Evolutionary conservation across 2,888 invertebrate genomes (phyloP).

Genomic region (Thymelicus sylvestris): DNA sequence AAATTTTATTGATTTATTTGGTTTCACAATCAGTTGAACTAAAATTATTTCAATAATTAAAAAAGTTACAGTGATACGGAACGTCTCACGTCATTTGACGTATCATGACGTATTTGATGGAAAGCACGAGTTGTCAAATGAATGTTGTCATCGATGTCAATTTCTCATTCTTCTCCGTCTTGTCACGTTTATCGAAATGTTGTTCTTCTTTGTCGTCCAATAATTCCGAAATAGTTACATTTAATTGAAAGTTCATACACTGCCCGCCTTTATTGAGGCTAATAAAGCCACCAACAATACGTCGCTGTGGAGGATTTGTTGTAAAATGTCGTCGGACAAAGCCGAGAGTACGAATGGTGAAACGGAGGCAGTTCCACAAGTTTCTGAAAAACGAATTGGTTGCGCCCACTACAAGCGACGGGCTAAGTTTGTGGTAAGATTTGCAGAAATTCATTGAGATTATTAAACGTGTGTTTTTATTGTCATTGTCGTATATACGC

Average conservation of each 20-base stretch:
- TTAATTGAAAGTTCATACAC: constrained; percentile 41
- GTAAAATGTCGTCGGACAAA: constrained; percentile 65
- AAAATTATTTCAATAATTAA: background rate
- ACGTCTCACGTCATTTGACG: no score
- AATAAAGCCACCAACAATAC: constrained; percentile 30
- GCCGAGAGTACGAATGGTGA: constrained; percentile 57
- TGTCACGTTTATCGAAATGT: constrained; percentile 45
- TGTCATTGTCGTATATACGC: background rate
- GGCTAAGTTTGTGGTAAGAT: constrained; percentile 93
- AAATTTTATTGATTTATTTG: no score
- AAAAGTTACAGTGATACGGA: background rate
- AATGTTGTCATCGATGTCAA: background rate
- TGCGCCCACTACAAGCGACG: constrained; percentile 94
- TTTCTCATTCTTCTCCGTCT: constrained; percentile 10
- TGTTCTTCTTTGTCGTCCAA: constrained; percentile 45
- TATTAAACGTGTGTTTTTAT: background rate
- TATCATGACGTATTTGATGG: no score
- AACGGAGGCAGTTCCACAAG: constrained; percentile 48
- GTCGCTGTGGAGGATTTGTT: constrained; percentile 36
- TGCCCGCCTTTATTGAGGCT: constrained; percentile 40
- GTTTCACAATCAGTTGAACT: no score
- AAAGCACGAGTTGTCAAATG: background rate
- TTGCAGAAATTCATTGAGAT: constrained; percentile 24
- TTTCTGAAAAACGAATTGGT: constrained; percentile 84
- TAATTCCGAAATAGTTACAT: constrained; percentile 35